These are phyloP conservation scores for Nestor notabilis DNA, from an alignment of 2,113 vertebrate genomes.

Conservation along the genomic window DNA sequence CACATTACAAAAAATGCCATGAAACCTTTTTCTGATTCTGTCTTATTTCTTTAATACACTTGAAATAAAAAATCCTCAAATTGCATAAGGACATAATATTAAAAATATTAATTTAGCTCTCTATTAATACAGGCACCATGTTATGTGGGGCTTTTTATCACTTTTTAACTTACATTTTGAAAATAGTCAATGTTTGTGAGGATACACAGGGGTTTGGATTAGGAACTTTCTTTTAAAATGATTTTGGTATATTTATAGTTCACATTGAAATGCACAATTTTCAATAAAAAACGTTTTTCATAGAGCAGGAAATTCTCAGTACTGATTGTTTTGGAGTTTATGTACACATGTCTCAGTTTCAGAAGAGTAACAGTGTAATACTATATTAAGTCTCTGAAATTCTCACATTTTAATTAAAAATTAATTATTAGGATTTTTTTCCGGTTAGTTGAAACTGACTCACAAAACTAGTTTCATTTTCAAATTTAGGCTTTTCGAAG, in stretches of 20 bases:
- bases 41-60: background rate
- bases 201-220: background rate
- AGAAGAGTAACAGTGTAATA: background rate
- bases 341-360: background rate
- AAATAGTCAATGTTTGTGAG: background rate
- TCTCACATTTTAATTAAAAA: background rate
- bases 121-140: background rate
- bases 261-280: background rate
- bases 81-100: background rate
- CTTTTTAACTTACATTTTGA: background rate
- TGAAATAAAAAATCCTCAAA: background rate
- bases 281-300: background rate
- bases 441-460: background rate
- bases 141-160: fast-evolving
- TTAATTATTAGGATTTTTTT: background rate
- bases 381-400: background rate
- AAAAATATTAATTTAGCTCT: background rate
- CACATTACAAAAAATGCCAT: background rate
- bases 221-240: background rate
- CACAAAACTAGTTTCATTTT: background rate
- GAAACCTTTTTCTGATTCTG: background rate
- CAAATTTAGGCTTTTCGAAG: background rate
- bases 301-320: background rate
- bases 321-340: background rate
- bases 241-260: background rate